Evolutionary conservation across 1,140 invertebrate genomes (phyloP), one percentile per base, ranked within the genome.

Genomic region (Saccostrea cuccullata): DNA sequence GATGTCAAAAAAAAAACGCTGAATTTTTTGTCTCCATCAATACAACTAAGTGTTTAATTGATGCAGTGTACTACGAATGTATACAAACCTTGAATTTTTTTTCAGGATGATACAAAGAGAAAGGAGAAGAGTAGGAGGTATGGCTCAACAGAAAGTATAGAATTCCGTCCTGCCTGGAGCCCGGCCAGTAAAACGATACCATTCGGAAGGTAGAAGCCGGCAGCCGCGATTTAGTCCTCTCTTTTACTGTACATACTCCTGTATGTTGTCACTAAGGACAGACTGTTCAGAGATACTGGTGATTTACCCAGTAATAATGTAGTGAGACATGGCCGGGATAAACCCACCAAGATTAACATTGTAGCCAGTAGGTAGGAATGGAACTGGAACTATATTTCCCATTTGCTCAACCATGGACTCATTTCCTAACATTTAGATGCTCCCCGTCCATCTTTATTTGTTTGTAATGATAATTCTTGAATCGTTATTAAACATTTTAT

Each of bases 141-240:
- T 84, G 85, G 83, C 30, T 87, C 86, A 15, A 88, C 47, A 47
- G 47, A 8, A 6, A 47, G 5, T 47, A 47, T 47, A 47, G 91
- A 92, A n/a, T 84, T 88, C 26, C 83, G 87, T 26, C 91, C 91
- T 23, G 87, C 91, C 0, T 92, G 91, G 91, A 92, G 91, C 55
- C 91, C 91, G 26, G 89, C 91, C 8, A 92, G 90, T 87, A 87
- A 87, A 86, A 92, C 91, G 0, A 89, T 92, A 56, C 91, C 91
- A 11, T 90, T 90, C 17, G 91, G 91, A 15, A 89, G 91, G 84
- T 92, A 64, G 30, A 26, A 85, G 55, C 70, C 0, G 23, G 5
- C 70, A 36, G 15, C 13, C 67, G 26, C 13, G 70, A 30, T 77
- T 15, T 36, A 77, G 26, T 36, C 70, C 23, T 36, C 15, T 0